phyloP scores from a whole-genome alignment of 2,797 vertebrate species.

The Myoxocephalus aenaeus region DNA sequence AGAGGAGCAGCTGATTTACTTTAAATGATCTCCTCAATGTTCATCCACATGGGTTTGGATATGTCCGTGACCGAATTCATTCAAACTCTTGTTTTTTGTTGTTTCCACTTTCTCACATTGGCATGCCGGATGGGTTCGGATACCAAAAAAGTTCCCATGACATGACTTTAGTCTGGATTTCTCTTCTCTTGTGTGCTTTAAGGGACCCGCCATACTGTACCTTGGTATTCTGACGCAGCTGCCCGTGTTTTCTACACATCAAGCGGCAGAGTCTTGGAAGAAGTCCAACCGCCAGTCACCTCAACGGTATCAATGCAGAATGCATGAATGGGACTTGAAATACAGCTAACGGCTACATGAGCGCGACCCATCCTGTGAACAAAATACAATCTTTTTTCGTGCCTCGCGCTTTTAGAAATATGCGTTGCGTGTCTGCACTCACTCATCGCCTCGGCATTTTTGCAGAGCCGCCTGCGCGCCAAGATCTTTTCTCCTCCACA shows the following conservation, averaged over 20 bases:
- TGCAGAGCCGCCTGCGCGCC: constrained; percentile 23
- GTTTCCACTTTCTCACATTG: background rate
- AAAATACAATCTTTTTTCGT: constrained; percentile 13
- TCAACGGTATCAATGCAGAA: too few relatives aligned
- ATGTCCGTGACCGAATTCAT: background rate
- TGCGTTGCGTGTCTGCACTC: constrained; percentile 28
- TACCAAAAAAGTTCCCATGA: background rate
- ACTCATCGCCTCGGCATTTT: constrained; percentile 33
- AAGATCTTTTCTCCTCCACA: constrained; percentile 21
- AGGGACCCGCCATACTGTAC: too few relatives aligned
- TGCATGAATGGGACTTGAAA: background rate
- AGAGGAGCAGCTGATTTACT: background rate
- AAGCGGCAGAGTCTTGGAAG: background rate
- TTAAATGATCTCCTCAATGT: background rate
- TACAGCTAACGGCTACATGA: background rate
- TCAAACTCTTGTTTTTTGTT: background rate
- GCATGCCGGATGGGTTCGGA: too few relatives aligned
- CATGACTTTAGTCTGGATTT: background rate
- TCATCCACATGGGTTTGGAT: background rate
- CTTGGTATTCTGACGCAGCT: background rate
- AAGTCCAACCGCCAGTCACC: constrained; percentile 2
- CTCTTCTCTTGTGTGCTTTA: too few relatives aligned
- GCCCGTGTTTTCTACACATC: background rate
- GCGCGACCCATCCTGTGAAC: constrained; percentile 4
- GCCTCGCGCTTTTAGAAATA: constrained; percentile 9